A percentile compares a stretch with the other conserved stretches of the same genome.
Evolutionary conservation across 2,113 vertebrate species (phyloP).

Genomic region (Melanotaenia duboulayi): DNA sequence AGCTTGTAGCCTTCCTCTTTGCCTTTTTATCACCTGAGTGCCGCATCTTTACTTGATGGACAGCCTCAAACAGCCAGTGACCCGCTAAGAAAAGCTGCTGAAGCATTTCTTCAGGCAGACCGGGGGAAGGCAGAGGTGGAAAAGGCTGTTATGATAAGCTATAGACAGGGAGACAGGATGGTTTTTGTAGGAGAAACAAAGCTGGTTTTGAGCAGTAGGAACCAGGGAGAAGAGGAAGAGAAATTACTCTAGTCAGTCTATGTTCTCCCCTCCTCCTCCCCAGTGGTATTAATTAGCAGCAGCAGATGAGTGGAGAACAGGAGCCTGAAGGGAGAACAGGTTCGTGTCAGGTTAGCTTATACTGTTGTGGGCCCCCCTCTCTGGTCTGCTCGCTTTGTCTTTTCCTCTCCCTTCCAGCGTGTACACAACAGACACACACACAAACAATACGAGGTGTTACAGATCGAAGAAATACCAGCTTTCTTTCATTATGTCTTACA

Average conservation of each 20-base stretch:
- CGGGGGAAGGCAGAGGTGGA: conserved; percentile 43
- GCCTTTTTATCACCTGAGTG: conserved; percentile 33
- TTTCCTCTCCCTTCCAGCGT: not conserved
- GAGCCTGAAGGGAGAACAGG: conserved; percentile 77
- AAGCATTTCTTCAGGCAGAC: conserved; percentile 48
- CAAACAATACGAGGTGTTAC: conserved; percentile 41
- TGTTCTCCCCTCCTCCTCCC: conserved; percentile 68
- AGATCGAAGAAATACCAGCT: conserved; percentile 35
- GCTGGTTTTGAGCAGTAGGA: conserved; percentile 34
- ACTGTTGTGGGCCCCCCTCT: conserved; percentile 31
- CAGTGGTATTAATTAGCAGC: conserved; percentile 82
- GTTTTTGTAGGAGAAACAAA: conserved; percentile 54
- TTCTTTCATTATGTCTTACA: conserved; percentile 25
- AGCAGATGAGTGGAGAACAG: conserved; percentile 75
- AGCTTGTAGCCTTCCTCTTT: conserved; percentile 36
- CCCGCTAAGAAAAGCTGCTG: conserved; percentile 48
- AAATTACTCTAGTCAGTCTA: conserved; percentile 48
- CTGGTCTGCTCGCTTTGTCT: conserved; percentile 15
- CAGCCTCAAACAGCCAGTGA: conserved; percentile 54
- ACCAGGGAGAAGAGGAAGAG: conserved; percentile 44
- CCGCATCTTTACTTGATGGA: conserved; percentile 50
- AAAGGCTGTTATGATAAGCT: conserved; percentile 32
- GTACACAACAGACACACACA: conserved; percentile 29
- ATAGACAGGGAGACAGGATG: conserved; percentile 30
- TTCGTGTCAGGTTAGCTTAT: conserved; percentile 75